Percentiles rank a stretch among this genome's conserved stretches.
Evolutionary conservation across 2,888 invertebrate genomes (phyloP).

Genomic region (Hemistola chrysoprasaria): DNA sequence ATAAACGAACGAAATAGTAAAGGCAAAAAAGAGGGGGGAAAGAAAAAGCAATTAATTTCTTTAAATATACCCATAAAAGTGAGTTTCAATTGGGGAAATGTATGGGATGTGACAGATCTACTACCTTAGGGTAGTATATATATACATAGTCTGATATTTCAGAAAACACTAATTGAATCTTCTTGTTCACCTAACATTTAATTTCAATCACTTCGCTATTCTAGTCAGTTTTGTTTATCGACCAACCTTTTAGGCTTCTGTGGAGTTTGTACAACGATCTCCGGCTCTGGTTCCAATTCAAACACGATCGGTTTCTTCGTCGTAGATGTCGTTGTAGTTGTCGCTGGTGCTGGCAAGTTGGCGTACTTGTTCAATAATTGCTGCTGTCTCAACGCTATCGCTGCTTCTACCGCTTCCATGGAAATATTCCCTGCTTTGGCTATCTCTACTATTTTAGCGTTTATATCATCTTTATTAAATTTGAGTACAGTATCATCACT

Average conservation of each 20-base stretch:
- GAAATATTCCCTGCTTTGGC: conserved; percentile 90
- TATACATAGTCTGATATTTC: too few species aligned
- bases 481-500: conserved; percentile 68
- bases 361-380: conserved; percentile 84
- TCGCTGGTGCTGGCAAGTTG: conserved; percentile 67
- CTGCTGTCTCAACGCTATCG: conserved; percentile 86
- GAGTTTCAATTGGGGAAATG: too few species aligned
- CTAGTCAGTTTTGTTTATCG: too few species aligned
- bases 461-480: conserved; percentile 70
- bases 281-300: conserved; percentile 64
- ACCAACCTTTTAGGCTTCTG: conserved; percentile 67
- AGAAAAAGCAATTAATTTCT: too few species aligned
- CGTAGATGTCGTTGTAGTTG: conserved; percentile 71
- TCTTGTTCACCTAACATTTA: too few species aligned
- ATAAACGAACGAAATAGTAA: too few species aligned
- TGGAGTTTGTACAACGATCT: conserved; percentile 56
- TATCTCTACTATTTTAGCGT: conserved; percentile 74
- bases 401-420: conserved; percentile 89
- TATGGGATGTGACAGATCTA: too few species aligned
- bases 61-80: too few species aligned
- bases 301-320: conserved; percentile 52
- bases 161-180: too few species aligned
- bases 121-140: too few species aligned
- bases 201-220: too few species aligned
- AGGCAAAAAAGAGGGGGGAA: too few species aligned